Evolutionary conservation across 2,797 vertebrate species (phyloP), one percentile per base, ranked within the genome.

Genomic region (Dallia pectoralis): DNA sequence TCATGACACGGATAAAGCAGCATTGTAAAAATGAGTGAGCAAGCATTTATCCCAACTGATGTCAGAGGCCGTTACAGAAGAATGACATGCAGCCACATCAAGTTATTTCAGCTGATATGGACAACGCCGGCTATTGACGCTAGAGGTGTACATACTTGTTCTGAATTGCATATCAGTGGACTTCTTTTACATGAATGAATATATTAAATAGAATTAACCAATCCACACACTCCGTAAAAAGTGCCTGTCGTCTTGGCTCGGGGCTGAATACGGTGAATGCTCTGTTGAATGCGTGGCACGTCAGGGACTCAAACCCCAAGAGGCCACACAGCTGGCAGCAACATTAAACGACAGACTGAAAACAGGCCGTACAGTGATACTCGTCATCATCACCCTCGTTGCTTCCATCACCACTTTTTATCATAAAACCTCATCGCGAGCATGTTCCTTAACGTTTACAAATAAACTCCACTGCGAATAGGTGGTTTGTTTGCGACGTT

Each of bases 291-390:
- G 16, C 30, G 32, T 64, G 62, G 62, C 14, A 29, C 2, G 62
- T 29, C 62, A 18, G 30, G 30, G 62, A 6, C 6, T 64, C 4
- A 6, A 7, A 14, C 27, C 27, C 53, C 53, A 9, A 3, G 30
- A 64, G 27, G 62, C 29, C 15, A 64, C 62, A 64, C 61, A 63
- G 61, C 62, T 64, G 62, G 27, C 32, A 30, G 30, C 62, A 32
- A 32, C 62, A 25, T 22, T 59, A 22, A 59, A 59, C 25, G 27
- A 30, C 62, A 8, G 6, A 64, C 62, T 64, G 29, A 69, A 65
- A 71, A 51, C 67, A 67, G 49, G 14, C 49, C 1, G 30, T 25
- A 61, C 69, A 70, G 71, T 76, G 63, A 68, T 16, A 48, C 40
- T 22, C 66, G 66, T 67, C 25, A 22, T 36, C 29, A 27, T 68